Evolutionary conservation across 2,888 invertebrate genomes (phyloP).

Genomic region (Atethmia centrago): DNA sequence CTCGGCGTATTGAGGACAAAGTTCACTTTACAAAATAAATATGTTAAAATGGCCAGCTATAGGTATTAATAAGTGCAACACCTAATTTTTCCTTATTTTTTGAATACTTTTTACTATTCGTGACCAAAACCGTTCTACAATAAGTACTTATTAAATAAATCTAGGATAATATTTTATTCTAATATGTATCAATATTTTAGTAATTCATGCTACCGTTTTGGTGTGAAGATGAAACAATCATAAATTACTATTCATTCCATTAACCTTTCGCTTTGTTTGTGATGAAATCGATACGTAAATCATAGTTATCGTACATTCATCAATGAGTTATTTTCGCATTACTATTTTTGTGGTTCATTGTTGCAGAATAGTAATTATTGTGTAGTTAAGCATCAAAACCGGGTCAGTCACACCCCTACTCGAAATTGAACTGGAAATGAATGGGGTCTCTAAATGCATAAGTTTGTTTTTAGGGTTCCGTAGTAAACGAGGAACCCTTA

Average conservation of each 20-base stretch:
- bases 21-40: neutral
- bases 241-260: neutral
- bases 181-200: neutral
- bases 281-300: neutral
- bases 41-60: too few species aligned
- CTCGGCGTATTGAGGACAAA: neutral
- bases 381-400: too few species aligned
- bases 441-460: too few species aligned
- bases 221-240: neutral
- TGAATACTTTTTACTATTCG: neutral
- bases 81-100: too few species aligned
- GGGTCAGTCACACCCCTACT: too few species aligned
- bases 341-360: neutral
- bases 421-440: too few species aligned
- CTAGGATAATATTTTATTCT: neutral
- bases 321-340: neutral
- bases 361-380: neutral
- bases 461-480: too few species aligned
- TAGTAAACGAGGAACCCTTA: too few species aligned
- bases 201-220: neutral
- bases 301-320: neutral
- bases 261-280: neutral
- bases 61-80: too few species aligned
- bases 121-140: neutral
- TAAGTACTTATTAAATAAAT: neutral